Conservation (phyloP, 2,797 vertebrate species). For the Anguilla marmorata region DNA sequence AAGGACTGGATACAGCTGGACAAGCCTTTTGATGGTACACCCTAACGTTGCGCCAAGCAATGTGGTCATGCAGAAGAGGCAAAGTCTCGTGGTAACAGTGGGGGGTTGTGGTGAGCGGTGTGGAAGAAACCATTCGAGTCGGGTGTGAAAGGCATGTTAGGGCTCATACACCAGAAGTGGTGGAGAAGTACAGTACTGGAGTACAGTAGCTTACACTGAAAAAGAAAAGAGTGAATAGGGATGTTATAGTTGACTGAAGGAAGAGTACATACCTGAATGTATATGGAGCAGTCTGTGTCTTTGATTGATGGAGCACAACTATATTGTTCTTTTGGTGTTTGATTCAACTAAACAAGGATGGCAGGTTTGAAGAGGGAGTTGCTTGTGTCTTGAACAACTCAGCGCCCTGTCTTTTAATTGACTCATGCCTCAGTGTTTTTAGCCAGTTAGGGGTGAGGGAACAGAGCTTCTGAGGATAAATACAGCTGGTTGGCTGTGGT, state of each 20-base stretch:
- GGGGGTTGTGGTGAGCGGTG: not conserved
- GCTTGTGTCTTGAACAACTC: not conserved
- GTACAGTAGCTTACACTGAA: too few species aligned
- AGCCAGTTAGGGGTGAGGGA: not conserved
- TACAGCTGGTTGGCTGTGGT: not conserved
- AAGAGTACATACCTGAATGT: too few species aligned
- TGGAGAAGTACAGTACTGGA: not conserved
- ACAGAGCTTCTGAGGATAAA: not conserved
- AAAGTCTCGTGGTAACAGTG: not conserved
- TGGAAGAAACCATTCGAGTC: not conserved
- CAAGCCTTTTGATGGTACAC: slow-evolving; percentile 90
- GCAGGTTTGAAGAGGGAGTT: not conserved
- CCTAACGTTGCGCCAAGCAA: not conserved
- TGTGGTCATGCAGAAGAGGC: not conserved
- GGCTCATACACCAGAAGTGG: not conserved
- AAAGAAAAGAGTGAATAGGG: too few species aligned
- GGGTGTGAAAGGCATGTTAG: not conserved
- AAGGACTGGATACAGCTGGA: slow-evolving; percentile 98
- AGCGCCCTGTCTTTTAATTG: not conserved
- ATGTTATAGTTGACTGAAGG: too few species aligned
- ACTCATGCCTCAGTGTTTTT: not conserved
- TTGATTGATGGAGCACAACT: too few species aligned
- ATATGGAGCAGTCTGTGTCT: too few species aligned
- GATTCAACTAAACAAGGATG: not conserved
- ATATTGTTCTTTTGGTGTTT: not conserved